Conservation (phyloP, 2,888 invertebrate genomes). For the Oligia latruncula region DNA sequence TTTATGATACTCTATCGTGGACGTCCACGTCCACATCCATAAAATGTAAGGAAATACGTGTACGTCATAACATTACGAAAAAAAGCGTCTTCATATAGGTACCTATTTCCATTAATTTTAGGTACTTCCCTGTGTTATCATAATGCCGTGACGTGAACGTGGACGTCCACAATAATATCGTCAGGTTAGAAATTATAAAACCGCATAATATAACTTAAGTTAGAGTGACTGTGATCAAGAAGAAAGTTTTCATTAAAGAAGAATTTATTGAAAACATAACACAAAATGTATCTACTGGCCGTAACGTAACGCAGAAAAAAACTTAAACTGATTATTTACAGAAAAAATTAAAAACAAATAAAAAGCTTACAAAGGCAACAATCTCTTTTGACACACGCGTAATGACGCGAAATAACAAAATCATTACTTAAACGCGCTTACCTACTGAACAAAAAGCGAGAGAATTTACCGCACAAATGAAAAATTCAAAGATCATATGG, state of each 20-base stretch:
- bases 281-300: background rate
- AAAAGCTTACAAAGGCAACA: slow-evolving; percentile 20
- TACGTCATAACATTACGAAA: background rate
- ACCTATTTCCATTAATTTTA: background rate
- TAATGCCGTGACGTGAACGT: background rate
- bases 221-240: background rate
- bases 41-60: background rate
- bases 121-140: background rate
- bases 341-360: slow-evolving; percentile 16
- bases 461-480: slow-evolving; percentile 49
- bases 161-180: background rate
- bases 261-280: background rate
- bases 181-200: background rate
- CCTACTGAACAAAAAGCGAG: slow-evolving; percentile 36
- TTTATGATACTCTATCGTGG: background rate
- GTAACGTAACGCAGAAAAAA: background rate
- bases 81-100: background rate
- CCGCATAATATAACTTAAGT: background rate
- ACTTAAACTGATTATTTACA: background rate
- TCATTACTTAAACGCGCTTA: slow-evolving; percentile 48
- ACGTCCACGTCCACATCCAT: background rate
- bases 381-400: slow-evolving; percentile 14
- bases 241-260: background rate
- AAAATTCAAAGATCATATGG: slow-evolving; percentile 65
- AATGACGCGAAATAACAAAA: slow-evolving; percentile 46